Conservation (phyloP, 2,113 vertebrate species). For the Apteryx owenii region DNA sequence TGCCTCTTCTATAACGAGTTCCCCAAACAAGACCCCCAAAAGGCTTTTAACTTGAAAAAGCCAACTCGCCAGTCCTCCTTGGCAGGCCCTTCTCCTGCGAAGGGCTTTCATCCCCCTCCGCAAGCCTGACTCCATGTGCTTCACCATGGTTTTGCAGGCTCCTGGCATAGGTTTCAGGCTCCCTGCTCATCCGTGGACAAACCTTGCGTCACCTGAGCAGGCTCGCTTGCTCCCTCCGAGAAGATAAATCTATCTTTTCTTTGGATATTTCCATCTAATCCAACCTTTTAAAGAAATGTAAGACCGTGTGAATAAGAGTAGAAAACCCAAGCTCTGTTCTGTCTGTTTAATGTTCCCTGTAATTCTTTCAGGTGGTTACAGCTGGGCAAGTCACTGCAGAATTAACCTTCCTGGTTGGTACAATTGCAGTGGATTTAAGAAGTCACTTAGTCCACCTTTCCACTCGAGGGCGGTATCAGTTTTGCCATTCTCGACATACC, state of each 20-base stretch:
- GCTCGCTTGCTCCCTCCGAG: no score
- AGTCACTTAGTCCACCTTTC: neutral
- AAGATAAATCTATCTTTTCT: neutral
- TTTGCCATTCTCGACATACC: neutral
- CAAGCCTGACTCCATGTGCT: no score
- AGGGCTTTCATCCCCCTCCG: no score
- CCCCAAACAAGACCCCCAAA: no score
- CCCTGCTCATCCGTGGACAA: no score
- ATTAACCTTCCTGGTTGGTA: neutral
- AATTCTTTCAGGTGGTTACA: neutral
- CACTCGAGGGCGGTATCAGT: neutral
- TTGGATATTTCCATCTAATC: neutral
- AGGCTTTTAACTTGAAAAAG: no score
- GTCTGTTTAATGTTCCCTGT: rapidly evolving
- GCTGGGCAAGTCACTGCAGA: neutral
- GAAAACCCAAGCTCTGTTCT: neutral
- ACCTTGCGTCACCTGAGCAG: no score
- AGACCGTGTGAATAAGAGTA: neutral
- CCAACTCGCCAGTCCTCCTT: no score
- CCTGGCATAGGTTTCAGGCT: no score
- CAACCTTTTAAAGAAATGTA: neutral
- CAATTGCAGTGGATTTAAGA: neutral
- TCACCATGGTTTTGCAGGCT: no score
- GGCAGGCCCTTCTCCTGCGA: no score
- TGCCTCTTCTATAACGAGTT: no score